Conservation (phyloP, 2,888 invertebrate species). For the Trichogramma evanescens region DNA sequence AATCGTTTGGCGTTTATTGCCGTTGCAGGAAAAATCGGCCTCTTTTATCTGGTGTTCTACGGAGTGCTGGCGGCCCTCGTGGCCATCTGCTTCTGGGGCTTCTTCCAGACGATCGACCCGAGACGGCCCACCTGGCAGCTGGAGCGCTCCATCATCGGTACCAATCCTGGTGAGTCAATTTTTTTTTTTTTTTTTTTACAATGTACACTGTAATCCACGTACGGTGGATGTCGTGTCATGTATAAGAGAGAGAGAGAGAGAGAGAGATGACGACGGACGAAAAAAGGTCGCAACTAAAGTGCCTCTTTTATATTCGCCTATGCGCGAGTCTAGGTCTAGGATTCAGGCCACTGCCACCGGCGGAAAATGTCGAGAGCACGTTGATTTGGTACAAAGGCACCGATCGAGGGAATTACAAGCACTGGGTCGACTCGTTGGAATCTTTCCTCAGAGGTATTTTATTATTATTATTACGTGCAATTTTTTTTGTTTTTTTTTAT, state of each 20-base stretch:
- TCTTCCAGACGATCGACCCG: conserved; percentile 84
- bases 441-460: conserved; percentile 70
- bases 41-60: conserved; percentile 96
- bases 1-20: conserved; percentile 4
- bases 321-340: conserved; percentile 61
- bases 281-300: background rate
- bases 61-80: conserved; percentile 85
- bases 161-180: conserved; percentile 70
- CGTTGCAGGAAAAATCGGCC: conserved; percentile 77
- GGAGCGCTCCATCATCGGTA: conserved; percentile 80
- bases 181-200: background rate
- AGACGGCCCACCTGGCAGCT: conserved; percentile 85
- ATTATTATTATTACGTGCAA: background rate
- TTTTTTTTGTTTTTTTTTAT: background rate
- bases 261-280: background rate
- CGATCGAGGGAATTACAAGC: conserved; percentile 65
- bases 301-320: background rate
- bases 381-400: conserved; percentile 91
- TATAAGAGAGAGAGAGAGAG: background rate
- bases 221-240: background rate
- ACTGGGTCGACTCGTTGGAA: conserved; percentile 71
- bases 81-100: conserved; percentile 89
- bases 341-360: conserved; percentile 85
- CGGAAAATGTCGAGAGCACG: conserved; percentile 83
- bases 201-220: background rate